Percentiles rank a stretch among this genome's conserved stretches.
phyloP scores from a whole-genome alignment of 2,888 invertebrate species.

The Apeira syringaria region DNA sequence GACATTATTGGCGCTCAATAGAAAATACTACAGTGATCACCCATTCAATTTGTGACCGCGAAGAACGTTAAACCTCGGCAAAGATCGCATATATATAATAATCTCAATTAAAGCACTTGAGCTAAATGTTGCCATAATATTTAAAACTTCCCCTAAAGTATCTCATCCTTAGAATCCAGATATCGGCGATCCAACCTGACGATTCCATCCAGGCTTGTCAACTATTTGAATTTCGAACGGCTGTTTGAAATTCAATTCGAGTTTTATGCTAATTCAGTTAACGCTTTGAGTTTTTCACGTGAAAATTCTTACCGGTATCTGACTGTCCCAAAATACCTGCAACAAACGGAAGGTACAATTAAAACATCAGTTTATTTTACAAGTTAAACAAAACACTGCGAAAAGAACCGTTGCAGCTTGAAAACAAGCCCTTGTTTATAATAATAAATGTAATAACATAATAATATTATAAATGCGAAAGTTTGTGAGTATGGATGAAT shows the following conservation, averaged over 20 bases:
- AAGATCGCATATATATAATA: too few species aligned
- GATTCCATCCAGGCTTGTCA: conserved; percentile 39
- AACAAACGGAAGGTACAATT: conserved; percentile 47
- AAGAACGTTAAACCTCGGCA: too few species aligned
- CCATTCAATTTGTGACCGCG: too few species aligned
- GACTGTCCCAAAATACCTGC: conserved; percentile 75
- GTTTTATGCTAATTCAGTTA: conserved; percentile 59
- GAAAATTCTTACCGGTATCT: conserved; percentile 55
- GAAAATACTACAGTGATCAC: too few species aligned
- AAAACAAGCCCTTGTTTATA: too few species aligned
- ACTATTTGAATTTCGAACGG: conserved; percentile 58
- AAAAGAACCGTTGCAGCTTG: not conserved
- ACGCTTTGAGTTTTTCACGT: conserved; percentile 38
- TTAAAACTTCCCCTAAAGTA: conserved; percentile 8
- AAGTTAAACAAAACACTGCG: not conserved
- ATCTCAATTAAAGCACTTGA: too few species aligned
- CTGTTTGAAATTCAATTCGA: conserved; percentile 57
- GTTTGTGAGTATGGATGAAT: too few species aligned
- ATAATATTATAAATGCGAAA: too few species aligned
- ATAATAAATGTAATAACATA: too few species aligned
- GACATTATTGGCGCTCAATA: too few species aligned
- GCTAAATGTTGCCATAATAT: not conserved
- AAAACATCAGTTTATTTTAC: conserved; percentile 11
- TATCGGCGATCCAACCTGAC: conserved; percentile 38
- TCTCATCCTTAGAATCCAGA: conserved; percentile 25